Conservation (phyloP, 2,113 vertebrate species). For the Oreocharis arfaki region DNA sequence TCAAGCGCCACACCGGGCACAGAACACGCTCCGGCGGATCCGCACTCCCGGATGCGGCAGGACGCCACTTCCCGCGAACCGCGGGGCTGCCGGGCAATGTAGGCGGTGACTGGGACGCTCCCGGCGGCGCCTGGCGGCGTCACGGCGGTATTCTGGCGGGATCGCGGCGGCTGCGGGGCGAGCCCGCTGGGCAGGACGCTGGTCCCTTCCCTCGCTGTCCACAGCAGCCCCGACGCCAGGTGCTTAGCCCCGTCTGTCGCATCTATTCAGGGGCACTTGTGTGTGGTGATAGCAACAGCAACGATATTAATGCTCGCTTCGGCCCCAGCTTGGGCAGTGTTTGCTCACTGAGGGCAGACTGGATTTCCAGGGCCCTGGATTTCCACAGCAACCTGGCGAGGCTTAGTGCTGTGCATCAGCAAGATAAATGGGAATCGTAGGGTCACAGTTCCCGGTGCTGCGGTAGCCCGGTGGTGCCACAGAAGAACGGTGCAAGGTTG, state of each 20-base stretch:
- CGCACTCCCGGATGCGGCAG: accelerated
- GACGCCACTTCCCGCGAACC: background rate
- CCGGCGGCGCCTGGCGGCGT: too few species aligned
- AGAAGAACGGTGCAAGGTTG: too few species aligned
- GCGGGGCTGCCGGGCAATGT: conserved; percentile 5
- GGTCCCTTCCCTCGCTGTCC: accelerated
- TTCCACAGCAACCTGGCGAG: accelerated
- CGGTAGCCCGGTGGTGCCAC: accelerated
- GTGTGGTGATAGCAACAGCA: background rate
- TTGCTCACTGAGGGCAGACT: accelerated
- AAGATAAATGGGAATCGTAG: accelerated
- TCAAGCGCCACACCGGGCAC: background rate
- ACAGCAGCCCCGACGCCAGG: accelerated
- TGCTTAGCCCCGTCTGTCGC: accelerated
- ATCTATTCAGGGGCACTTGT: accelerated
- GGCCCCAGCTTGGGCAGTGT: accelerated
- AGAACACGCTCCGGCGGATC: background rate
- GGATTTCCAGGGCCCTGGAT: background rate
- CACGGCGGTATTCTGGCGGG: accelerated
- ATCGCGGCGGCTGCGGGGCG: accelerated
- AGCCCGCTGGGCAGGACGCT: accelerated
- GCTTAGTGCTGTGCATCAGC: too few species aligned
- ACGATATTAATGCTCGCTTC: accelerated
- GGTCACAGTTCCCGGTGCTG: accelerated
- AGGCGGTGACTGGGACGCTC: background rate